Percentiles rank a stretch among this genome's conserved stretches.
These are phyloP conservation scores for Megaceryle alcyon DNA, from an alignment of 2,797 vertebrate genomes.

Conservation along the genomic window DNA sequence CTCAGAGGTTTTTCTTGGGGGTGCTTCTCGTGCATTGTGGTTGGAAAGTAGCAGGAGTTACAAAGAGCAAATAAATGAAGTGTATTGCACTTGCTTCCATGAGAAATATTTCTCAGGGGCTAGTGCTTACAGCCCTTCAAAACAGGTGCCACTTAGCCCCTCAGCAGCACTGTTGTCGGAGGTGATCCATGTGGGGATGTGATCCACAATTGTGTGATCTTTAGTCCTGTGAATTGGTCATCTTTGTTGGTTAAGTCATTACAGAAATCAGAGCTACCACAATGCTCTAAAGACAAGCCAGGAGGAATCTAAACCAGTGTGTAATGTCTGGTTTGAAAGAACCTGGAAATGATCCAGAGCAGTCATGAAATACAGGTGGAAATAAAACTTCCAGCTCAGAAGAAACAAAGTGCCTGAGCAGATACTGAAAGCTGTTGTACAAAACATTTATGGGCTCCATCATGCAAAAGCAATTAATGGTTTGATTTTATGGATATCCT, in stretches of 20 bases:
- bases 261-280: background rate
- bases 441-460: background rate
- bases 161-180: accelerated
- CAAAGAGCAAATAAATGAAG: background rate
- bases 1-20: background rate
- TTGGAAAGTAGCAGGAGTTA: background rate
- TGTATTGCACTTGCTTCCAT: background rate
- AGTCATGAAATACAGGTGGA: background rate
- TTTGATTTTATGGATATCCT: background rate
- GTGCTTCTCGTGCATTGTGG: accelerated
- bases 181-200: background rate
- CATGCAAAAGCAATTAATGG: background rate
- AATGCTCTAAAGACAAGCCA: background rate
- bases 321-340: background rate
- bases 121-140: background rate
- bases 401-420: background rate
- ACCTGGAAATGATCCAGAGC: background rate
- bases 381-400: constrained; percentile 2
- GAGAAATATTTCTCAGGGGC: background rate
- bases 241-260: background rate
- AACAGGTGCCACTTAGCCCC: background rate
- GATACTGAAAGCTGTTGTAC: background rate
- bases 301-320: background rate
- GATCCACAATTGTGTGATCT: background rate
- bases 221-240: background rate